These are phyloP conservation scores for Hirtodrosophila histrioides DNA, from an alignment of 2,888 invertebrate species.

Conservation along the genomic window DNA sequence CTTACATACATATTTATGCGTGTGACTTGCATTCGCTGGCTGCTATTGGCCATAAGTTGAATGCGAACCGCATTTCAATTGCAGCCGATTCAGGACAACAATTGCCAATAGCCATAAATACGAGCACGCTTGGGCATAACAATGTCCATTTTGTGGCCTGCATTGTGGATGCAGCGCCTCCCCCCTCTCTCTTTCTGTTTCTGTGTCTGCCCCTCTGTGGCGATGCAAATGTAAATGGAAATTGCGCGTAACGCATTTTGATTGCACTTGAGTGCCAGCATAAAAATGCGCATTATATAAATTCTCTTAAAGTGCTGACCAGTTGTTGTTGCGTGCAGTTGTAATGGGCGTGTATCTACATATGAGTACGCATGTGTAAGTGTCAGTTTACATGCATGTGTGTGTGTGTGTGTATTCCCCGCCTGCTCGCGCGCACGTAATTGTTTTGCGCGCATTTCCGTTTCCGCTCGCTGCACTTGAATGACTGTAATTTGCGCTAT, in stretches of 20 bases:
- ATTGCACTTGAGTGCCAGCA: constrained; percentile 74
- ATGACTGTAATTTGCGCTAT: constrained; percentile 68
- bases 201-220: background rate
- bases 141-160: constrained; percentile 68
- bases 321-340: constrained; percentile 35
- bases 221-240: constrained; percentile 58
- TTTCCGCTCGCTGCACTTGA: constrained; percentile 74
- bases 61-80: constrained; percentile 36
- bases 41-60: constrained; percentile 38
- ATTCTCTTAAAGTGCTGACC: constrained; percentile 66
- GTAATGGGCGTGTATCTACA: constrained; percentile 32
- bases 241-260: constrained; percentile 73
- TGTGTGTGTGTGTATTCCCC: constrained; percentile 24
- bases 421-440: constrained; percentile 48
- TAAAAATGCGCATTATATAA: constrained; percentile 73
- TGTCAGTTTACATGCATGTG: constrained; percentile 18
- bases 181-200: too few relatives aligned
- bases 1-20: background rate
- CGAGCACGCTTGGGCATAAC: constrained; percentile 55
- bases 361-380: constrained; percentile 15
- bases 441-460: constrained; percentile 78
- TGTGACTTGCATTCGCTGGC: constrained; percentile 7
- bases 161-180: constrained; percentile 35
- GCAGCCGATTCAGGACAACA: constrained; percentile 8
- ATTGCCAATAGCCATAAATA: constrained; percentile 50